Base-by-base conservation (phyloP, 2,888 invertebrate species). In the Agonopterix heracliana region DNA sequence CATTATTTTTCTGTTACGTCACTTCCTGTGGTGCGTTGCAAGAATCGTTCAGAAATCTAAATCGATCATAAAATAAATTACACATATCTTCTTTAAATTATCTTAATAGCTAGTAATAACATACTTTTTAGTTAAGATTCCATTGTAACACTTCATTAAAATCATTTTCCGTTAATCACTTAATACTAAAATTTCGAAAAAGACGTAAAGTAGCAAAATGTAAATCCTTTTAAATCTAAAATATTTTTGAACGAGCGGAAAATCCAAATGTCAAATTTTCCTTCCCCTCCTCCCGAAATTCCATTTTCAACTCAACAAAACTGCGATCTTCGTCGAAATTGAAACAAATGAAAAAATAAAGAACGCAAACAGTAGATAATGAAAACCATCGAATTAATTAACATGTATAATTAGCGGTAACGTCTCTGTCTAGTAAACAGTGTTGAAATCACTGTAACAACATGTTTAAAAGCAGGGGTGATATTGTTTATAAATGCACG, bases 401-500 rank as follows among this genome's bases (percentile, higher is more conserved):
- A 48, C 55, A 71, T 69, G 66, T 56, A 52, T 34, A 54, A 60
- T 59, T 59, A 61, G 47, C 50, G n/a, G 26, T 34, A 34, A 49
- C 47, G 47, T 48, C 34, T 41, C 10, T 46, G 52, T 55, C 45
- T 17, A 12, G 1, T 9, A 44, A 48, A 52, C 51, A 52, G 50
- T 14, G 26, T 10, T 34, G 44, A 36, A 45, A 46, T 41, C 45
- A 44, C 44, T 43, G 11, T 43, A 53, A 26, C 71, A 87, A 69
- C 59, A 91, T 91, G 91, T 90, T 91, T 65, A 90, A 85, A 75
- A 91, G 90, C 74, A 93, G 93, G 87, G 93, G 93, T 85, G 95
- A 95, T 90, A 91, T 93, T 86, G 92, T 93, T 84, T 93, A 93
- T 89, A 95, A 95, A 90, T 95, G 95, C 81, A 96, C 96, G 66